Evolutionary conservation across 2,797 vertebrate genomes (phyloP).

Genomic region (Philypnodon macrostomus): DNA sequence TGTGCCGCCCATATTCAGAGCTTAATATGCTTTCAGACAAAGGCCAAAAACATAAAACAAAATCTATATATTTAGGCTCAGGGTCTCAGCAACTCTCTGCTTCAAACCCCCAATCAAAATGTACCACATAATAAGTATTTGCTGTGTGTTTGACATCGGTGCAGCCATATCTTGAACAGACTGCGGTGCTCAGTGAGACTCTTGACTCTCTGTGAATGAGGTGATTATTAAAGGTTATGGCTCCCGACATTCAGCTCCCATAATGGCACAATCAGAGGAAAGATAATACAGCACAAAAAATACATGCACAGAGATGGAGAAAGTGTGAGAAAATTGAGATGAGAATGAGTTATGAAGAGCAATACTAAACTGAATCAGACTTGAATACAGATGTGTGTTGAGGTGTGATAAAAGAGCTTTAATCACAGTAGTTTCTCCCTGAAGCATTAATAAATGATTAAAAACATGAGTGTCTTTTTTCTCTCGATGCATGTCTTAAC

Average conservation of each 20-base stretch:
- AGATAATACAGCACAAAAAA: not conserved
- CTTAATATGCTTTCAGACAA: too few species aligned
- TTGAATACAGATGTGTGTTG: slow-evolving; percentile 8
- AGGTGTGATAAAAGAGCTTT: not conserved
- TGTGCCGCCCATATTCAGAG: too few species aligned
- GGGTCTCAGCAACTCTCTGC: too few species aligned
- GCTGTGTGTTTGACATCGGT: too few species aligned
- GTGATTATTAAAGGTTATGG: not conserved
- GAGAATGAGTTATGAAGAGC: slow-evolving; percentile 1
- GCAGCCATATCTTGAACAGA: too few species aligned
- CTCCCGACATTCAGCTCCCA: not conserved
- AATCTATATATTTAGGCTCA: too few species aligned
- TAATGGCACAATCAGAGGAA: slow-evolving; percentile 9
- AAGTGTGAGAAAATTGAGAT: not conserved
- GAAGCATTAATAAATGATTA: slow-evolving; percentile 7
- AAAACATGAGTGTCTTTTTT: too few species aligned
- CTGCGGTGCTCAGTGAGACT: slow-evolving; percentile 6
- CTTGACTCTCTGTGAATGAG: not conserved
- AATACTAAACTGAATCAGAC: not conserved
- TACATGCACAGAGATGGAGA: not conserved
- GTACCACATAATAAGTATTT: too few species aligned
- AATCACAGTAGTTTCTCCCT: slow-evolving; percentile 2
- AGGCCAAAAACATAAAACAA: too few species aligned
- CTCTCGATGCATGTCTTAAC: not conserved
- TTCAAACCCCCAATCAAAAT: too few species aligned